Conservation (phyloP, 2,888 invertebrate genomes). For the Phortica okadai region DNA sequence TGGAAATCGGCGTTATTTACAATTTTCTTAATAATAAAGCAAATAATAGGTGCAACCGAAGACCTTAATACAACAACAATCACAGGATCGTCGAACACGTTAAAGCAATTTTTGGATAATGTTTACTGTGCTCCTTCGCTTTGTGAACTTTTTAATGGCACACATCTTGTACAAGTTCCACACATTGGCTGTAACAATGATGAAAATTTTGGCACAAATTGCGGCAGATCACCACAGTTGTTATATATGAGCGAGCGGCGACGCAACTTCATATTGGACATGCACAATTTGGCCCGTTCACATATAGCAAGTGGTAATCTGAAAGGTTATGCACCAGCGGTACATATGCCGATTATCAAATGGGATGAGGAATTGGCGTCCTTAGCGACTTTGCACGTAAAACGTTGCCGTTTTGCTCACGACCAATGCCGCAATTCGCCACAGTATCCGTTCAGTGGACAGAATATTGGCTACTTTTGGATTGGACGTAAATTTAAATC, state of each 20-base stretch:
- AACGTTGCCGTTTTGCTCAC: slow-evolving; percentile 70
- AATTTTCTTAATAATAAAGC: no score
- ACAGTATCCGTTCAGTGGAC: slow-evolving; percentile 68
- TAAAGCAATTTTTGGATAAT: background rate
- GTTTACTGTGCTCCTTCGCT: slow-evolving; percentile 65
- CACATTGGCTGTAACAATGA: slow-evolving; percentile 71
- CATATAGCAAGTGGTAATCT: slow-evolving; percentile 70
- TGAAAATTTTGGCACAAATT: slow-evolving; percentile 58
- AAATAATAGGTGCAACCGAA: no score
- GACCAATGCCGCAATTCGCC: slow-evolving; percentile 73
- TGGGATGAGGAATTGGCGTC: slow-evolving; percentile 73
- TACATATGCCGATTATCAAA: slow-evolving; percentile 70
- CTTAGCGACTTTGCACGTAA: slow-evolving; percentile 70
- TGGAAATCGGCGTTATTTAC: background rate
- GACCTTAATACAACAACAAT: no score
- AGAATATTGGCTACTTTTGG: slow-evolving; percentile 74
- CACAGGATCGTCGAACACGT: background rate
- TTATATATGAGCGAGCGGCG: slow-evolving; percentile 69
- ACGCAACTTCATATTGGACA: slow-evolving; percentile 70
- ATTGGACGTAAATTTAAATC: slow-evolving; percentile 71
- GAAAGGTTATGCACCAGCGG: slow-evolving; percentile 65
- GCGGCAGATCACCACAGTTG: slow-evolving; percentile 63
- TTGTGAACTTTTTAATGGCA: slow-evolving; percentile 71
- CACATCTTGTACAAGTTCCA: slow-evolving; percentile 58
- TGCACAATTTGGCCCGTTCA: slow-evolving; percentile 73